These are phyloP conservation scores for Hippocampus mohnikei DNA, from an alignment of 2,113 vertebrate species.

Conservation along the genomic window DNA sequence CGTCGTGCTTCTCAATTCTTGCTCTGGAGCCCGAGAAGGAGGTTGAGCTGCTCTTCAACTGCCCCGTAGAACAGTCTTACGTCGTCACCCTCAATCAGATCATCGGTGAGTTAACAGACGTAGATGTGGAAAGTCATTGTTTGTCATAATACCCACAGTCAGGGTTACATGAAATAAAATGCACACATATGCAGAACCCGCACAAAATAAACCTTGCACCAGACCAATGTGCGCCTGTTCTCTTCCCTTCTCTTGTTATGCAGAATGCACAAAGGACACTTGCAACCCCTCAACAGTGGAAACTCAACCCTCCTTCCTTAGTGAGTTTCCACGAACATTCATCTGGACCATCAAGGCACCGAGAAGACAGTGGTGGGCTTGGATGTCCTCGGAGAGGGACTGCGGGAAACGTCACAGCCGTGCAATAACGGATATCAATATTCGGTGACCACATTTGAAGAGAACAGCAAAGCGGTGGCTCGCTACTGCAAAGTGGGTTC, in stretches of 20 bases:
- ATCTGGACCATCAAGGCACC: slow-evolving; percentile 74
- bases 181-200: too few species aligned
- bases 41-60: slow-evolving; percentile 69
- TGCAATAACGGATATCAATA: slow-evolving; percentile 70
- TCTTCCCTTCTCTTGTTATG: slow-evolving; percentile 9
- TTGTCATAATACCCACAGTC: not conserved
- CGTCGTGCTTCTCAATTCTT: slow-evolving; percentile 38
- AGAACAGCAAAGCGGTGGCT: slow-evolving; percentile 38
- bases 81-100: slow-evolving; percentile 61
- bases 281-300: slow-evolving; percentile 73
- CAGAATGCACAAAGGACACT: slow-evolving; percentile 76
- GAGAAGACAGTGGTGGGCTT: slow-evolving; percentile 71
- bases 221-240: too few species aligned
- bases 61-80: slow-evolving; percentile 65
- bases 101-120: slow-evolving; percentile 70
- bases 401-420: slow-evolving; percentile 63
- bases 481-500: slow-evolving; percentile 80
- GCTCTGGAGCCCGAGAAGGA: slow-evolving; percentile 65
- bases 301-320: slow-evolving; percentile 64
- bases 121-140: not conserved
- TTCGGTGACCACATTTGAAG: slow-evolving; percentile 56
- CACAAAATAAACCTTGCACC: too few species aligned
- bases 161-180: too few species aligned
- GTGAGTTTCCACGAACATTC: slow-evolving; percentile 75
- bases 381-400: slow-evolving; percentile 58